phyloP scores from a whole-genome alignment of 2,113 vertebrate genomes.

The Sus scrofa region T2T-Sscrofa CM000823.6:46179001-46179500 shows the following conservation, averaged over 20 bases:
- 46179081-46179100: not conserved
- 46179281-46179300: not conserved
- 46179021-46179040: not conserved
- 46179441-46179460: constrained; percentile 73
- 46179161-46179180: not conserved
- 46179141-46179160: not conserved
- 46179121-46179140: not conserved
- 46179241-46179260: not conserved
- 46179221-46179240: not conserved
- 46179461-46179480: constrained; percentile 69
- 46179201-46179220: not conserved
- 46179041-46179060: not conserved
- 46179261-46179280: not conserved
- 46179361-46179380: constrained; percentile 76
- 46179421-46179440: constrained; percentile 78
- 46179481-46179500: constrained; percentile 35
- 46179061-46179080: not conserved
- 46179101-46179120: not conserved
- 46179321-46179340: constrained; percentile 52
- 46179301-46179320: not conserved
- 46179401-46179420: constrained; percentile 76
- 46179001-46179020: not conserved
- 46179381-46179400: constrained; percentile 75
- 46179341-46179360: constrained; percentile 69
- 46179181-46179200: not conserved